Conservation (phyloP, 2,797 vertebrate genomes). For the Gallinago stenura region DNA sequence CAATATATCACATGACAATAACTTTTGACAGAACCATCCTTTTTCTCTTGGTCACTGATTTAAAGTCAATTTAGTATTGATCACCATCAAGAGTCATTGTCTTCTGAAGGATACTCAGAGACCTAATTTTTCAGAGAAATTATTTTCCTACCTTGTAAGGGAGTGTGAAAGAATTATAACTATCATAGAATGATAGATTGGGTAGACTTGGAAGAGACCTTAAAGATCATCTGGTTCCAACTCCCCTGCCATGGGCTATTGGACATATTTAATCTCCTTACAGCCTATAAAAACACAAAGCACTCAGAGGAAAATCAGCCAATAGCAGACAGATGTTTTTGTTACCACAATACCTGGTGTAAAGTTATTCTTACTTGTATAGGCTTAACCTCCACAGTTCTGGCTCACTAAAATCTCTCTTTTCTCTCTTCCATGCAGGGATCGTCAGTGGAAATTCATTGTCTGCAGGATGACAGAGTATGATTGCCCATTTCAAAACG, state of each 20-base stretch:
- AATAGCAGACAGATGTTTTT: neutral
- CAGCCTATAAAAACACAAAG: neutral
- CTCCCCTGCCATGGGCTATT: neutral
- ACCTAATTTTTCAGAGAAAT: neutral
- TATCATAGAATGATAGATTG: neutral
- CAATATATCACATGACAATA: neutral
- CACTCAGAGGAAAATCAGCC: neutral
- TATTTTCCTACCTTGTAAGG: neutral
- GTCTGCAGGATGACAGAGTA: conserved; percentile 96
- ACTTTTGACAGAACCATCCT: neutral
- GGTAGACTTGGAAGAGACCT: neutral
- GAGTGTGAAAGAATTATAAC: neutral
- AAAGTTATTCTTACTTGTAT: neutral
- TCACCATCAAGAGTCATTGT: neutral
- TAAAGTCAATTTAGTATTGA: neutral
- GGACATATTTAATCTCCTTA: neutral
- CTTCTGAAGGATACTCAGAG: neutral
- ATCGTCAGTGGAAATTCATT: conserved; percentile 98
- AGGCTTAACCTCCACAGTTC: neutral
- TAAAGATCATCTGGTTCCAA: neutral
- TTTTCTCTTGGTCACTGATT: neutral
- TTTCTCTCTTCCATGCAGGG: conserved; percentile 81
- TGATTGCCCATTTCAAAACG: conserved; percentile 92
- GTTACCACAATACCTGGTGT: neutral
- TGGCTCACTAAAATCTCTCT: conserved; percentile 1